These are phyloP conservation scores for Menidia beryllina DNA, from an alignment of 2,113 vertebrate genomes.

Conservation along the genomic window DNA sequence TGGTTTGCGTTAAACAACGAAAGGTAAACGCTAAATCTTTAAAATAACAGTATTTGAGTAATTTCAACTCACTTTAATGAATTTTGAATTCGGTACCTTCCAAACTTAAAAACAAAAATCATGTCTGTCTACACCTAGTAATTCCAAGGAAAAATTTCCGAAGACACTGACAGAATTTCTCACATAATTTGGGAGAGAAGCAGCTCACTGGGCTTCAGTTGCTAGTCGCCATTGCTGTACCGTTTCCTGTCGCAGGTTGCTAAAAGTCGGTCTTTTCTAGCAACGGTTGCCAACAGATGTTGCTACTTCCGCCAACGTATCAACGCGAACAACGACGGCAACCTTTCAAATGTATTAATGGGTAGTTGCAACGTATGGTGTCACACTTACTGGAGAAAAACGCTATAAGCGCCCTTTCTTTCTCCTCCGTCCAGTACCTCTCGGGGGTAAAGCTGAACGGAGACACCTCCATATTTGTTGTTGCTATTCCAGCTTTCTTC, in stretches of 20 bases:
- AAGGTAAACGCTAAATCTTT: neutral
- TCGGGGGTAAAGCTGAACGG: conserved; percentile 33
- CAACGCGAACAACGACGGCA: neutral
- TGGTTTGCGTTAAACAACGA: neutral
- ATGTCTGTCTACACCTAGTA: neutral
- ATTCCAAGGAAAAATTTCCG: neutral
- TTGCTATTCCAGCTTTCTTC: conserved; percentile 23
- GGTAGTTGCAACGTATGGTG: fast-evolving
- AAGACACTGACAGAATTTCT: neutral
- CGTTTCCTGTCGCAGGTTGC: conserved; percentile 22
- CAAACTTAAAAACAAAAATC: neutral
- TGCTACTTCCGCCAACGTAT: neutral
- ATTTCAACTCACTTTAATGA: neutral
- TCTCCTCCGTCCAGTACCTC: conserved; percentile 67
- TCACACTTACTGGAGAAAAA: conserved; percentile 63
- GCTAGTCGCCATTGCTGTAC: conserved; percentile 55
- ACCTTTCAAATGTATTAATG: fast-evolving
- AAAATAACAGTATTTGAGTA: neutral
- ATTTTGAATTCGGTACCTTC: neutral
- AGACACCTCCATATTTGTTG: conserved; percentile 59
- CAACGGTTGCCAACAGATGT: conserved; percentile 60
- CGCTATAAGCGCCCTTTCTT: conserved; percentile 57
- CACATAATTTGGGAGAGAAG: neutral
- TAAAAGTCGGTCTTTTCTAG: conserved; percentile 13
- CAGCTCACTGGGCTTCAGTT: conserved; percentile 32